A percentile compares a stretch with the other conserved stretches of the same genome.
phyloP scores from a whole-genome alignment of 2,797 vertebrate species.

The Pelochelys cantorii region DNA sequence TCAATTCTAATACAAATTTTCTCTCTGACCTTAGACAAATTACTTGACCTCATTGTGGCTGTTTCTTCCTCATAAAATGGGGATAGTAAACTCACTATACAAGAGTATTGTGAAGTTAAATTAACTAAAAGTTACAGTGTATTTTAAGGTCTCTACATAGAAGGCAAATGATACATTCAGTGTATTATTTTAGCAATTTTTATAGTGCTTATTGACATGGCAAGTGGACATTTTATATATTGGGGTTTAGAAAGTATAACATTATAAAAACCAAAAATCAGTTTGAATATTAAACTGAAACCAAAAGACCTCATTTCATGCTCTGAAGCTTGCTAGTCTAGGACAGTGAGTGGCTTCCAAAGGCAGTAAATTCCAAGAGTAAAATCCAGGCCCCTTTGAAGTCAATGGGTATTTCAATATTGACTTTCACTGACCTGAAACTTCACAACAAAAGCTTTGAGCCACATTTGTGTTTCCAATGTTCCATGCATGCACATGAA shows the following conservation, averaged over 20 bases:
- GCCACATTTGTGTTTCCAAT: neutral
- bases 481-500: neutral
- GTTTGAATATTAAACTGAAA: slow-evolving; percentile 9
- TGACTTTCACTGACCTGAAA: neutral
- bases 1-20: neutral
- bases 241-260: slow-evolving; percentile 9
- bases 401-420: neutral
- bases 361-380: neutral
- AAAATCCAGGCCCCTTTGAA: neutral
- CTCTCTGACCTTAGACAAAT: neutral
- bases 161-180: neutral
- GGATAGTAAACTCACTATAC: neutral
- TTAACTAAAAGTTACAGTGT: neutral
- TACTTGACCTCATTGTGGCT: neutral
- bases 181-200: neutral
- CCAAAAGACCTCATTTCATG: neutral
- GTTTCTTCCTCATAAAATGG: neutral
- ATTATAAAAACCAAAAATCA: neutral
- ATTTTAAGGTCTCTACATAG: neutral
- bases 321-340: neutral
- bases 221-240: neutral
- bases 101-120: neutral
- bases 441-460: neutral
- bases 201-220: neutral
- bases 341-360: neutral